Conservation (phyloP, 2,888 invertebrate genomes). For the Cyrtodaria siliqua region DNA sequence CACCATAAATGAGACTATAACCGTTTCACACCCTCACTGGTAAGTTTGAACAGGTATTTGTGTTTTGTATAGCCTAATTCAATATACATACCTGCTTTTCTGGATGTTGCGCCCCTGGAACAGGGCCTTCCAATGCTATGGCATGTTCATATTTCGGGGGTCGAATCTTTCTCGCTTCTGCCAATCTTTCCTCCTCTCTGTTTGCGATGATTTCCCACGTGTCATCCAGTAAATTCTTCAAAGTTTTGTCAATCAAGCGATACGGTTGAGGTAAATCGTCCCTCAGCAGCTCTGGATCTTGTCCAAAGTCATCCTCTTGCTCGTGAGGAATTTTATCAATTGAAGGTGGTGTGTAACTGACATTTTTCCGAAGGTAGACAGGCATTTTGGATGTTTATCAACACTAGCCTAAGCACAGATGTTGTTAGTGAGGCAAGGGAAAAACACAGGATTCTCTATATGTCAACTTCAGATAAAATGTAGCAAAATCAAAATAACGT, state of each 20-base stretch:
- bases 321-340: slow-evolving; percentile 76
- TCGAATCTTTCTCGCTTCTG: slow-evolving; percentile 73
- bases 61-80: too few relatives aligned
- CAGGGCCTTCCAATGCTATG: slow-evolving; percentile 67
- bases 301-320: slow-evolving; percentile 81
- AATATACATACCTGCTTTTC: slow-evolving; percentile 51
- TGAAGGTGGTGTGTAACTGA: slow-evolving; percentile 80
- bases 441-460: too few relatives aligned
- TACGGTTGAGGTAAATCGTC: slow-evolving; percentile 84
- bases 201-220: slow-evolving; percentile 79
- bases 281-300: slow-evolving; percentile 81
- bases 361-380: slow-evolving; percentile 79
- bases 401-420: too few relatives aligned
- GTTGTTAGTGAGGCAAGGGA: too few relatives aligned
- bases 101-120: slow-evolving; percentile 50
- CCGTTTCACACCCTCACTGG: too few relatives aligned
- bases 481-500: too few relatives aligned
- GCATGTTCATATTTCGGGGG: slow-evolving; percentile 79
- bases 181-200: slow-evolving; percentile 73
- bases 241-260: slow-evolving; percentile 83
- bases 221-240: slow-evolving; percentile 78
- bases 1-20: too few relatives aligned
- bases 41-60: too few relatives aligned
- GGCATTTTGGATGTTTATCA: slow-evolving; percentile 75
- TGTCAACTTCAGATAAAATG: too few relatives aligned